Conservation (phyloP, 2,113 vertebrate species). For the Malurus melanocephalus region DNA sequence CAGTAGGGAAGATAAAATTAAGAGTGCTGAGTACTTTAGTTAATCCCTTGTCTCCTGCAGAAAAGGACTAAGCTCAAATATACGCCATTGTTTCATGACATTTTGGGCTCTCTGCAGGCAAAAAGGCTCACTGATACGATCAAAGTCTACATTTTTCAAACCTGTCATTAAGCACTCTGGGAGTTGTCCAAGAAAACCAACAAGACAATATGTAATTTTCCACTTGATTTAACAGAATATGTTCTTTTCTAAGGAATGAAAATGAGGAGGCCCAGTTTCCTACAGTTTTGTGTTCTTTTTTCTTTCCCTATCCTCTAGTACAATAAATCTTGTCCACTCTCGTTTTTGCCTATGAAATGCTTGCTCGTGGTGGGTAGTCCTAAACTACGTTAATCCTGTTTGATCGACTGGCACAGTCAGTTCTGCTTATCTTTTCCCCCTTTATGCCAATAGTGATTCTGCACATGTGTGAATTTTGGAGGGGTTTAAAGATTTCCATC, state of each 20-base stretch:
- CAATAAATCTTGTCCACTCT: constrained; percentile 18
- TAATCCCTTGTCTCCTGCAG: constrained; percentile 13
- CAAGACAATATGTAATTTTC: constrained; percentile 56
- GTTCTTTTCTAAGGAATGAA: constrained; percentile 44
- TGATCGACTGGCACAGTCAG: background rate
- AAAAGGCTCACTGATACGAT: background rate
- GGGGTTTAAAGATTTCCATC: background rate
- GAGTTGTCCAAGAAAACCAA: constrained; percentile 28
- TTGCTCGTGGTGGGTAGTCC: background rate
- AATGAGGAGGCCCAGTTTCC: constrained; percentile 34
- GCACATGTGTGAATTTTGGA: background rate
- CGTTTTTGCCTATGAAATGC: background rate
- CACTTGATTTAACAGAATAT: constrained; percentile 40
- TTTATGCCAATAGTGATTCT: background rate
- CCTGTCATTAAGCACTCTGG: constrained; percentile 27
- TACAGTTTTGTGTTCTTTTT: constrained; percentile 38
- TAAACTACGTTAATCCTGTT: background rate
- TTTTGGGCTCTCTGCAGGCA: constrained; percentile 12
- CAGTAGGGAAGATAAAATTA: constrained; percentile 13
- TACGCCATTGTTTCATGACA: background rate
- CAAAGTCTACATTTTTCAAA: constrained; percentile 34
- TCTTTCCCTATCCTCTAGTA: background rate
- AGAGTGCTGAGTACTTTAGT: background rate
- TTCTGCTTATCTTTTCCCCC: background rate
- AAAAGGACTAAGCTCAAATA: constrained; percentile 13